phyloP scores from a whole-genome alignment of 1,140 invertebrate genomes.

The Scaptomyza pallida region DNA sequence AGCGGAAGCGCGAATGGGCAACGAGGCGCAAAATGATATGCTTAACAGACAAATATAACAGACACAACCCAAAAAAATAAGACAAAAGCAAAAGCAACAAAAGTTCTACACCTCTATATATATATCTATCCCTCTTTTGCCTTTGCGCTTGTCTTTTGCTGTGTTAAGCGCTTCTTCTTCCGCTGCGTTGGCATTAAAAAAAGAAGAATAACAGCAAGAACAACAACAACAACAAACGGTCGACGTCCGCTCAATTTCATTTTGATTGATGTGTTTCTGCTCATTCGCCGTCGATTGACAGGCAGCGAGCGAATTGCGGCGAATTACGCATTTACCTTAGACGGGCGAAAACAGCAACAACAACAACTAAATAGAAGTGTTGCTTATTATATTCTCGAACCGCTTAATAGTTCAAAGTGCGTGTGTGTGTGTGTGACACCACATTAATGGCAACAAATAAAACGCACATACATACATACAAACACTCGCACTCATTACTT shows the following conservation, averaged over 20 bases:
- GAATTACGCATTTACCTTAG: constrained; percentile 57
- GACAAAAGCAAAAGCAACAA: constrained; percentile 30
- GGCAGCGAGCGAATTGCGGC: constrained; percentile 24
- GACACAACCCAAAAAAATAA: not conserved
- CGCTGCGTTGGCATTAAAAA: constrained; percentile 56
- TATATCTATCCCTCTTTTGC: constrained; percentile 4
- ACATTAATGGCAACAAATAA: constrained; percentile 27
- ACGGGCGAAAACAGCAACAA: not conserved
- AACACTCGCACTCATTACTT: constrained; percentile 27
- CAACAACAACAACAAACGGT: constrained; percentile 25
- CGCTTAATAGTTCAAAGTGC: constrained; percentile 43
- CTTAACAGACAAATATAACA: constrained; percentile 7
- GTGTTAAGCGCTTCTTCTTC: constrained; percentile 22
- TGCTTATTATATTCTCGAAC: constrained; percentile 15
- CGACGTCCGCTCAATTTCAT: constrained; percentile 47
- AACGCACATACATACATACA: too few relatives aligned
- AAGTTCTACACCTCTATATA: constrained; percentile 11
- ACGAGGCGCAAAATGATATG: constrained; percentile 73
- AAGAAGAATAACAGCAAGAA: constrained; percentile 31
- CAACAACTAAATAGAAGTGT: not conserved
- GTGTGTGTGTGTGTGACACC: too few relatives aligned
- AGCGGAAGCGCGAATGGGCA: constrained; percentile 67
- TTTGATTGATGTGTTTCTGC: constrained; percentile 66
- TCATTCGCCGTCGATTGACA: constrained; percentile 51
- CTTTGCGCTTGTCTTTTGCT: constrained; percentile 24